Evolutionary conservation across 2,888 invertebrate genomes (phyloP).

Genomic region (Helicoverpa assulta): DNA sequence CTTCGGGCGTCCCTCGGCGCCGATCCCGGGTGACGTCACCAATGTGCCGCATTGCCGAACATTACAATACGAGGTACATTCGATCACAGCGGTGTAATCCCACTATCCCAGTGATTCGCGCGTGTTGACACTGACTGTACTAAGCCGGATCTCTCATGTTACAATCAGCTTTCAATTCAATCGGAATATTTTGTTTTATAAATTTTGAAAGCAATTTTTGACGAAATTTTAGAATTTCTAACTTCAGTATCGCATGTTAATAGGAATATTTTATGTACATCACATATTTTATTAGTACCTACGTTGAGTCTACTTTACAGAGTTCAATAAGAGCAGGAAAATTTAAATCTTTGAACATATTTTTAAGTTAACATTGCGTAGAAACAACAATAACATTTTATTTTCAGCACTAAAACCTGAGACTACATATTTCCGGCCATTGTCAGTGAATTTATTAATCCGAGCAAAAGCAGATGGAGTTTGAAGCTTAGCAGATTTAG

Average conservation of each 20-base stretch:
- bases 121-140: conserved; percentile 44
- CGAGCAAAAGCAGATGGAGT: conserved; percentile 21
- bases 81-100: conserved; percentile 46
- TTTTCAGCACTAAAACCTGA: conserved; percentile 13
- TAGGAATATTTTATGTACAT: no score
- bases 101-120: conserved; percentile 35
- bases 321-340: background rate
- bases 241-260: background rate
- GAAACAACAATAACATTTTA: conserved; percentile 22
- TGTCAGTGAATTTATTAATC: conserved; percentile 40
- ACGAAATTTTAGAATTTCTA: background rate
- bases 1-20: conserved; percentile 1
- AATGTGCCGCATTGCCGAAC: conserved; percentile 55
- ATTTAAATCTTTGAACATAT: conserved; percentile 9
- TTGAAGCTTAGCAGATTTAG: conserved; percentile 7
- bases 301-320: no score
- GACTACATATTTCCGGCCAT: conserved; percentile 20
- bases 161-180: conserved; percentile 24
- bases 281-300: no score
- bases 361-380: background rate
- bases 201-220: conserved; percentile 4
- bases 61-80: conserved; percentile 45
- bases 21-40: conserved; percentile 48
- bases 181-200: conserved; percentile 32
- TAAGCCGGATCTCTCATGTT: conserved; percentile 11